Conservation (phyloP, 64 coral and sea anemone species). For the Astreopora myriophthalma region DNA sequence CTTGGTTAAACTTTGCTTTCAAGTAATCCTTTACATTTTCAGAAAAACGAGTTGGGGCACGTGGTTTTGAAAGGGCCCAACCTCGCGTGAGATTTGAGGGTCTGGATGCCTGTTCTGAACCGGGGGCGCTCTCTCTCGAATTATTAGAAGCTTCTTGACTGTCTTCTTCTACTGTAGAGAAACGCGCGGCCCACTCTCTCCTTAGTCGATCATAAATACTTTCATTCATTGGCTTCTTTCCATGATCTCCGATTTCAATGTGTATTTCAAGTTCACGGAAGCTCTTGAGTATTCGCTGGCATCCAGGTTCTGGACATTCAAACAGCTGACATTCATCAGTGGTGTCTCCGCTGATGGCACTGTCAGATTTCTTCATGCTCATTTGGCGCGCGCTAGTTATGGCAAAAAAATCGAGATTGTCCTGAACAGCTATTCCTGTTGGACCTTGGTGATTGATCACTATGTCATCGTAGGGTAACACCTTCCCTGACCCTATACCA, state of each 20-base stretch:
- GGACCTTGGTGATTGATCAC: not conserved
- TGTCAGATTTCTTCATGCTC: not conserved
- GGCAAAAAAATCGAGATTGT: not conserved
- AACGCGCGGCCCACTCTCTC: conserved; percentile 1
- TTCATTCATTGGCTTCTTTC: not conserved
- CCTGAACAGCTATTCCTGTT: not conserved
- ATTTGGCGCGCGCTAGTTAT: not conserved
- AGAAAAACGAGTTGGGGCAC: no score
- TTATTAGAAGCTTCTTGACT: no score
- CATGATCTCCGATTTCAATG: not conserved
- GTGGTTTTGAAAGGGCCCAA: no score
- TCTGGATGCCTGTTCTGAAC: no score
- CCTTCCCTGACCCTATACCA: conserved; percentile 13
- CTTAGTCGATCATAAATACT: not conserved
- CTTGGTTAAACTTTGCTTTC: no score
- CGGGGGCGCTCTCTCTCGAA: no score
- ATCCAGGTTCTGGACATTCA: conserved; percentile 7
- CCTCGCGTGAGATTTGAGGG: no score
- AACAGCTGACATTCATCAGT: not conserved
- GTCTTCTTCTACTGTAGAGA: no score
- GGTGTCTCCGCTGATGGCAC: not conserved
- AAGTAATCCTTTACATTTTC: no score
- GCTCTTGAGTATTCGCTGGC: not conserved
- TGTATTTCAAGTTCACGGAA: not conserved
- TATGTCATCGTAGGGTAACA: not conserved